Evolutionary conservation across 1,140 invertebrate genomes (phyloP), one percentile per base, ranked within the genome.

Genomic region (Antheraea pernyi): DNA sequence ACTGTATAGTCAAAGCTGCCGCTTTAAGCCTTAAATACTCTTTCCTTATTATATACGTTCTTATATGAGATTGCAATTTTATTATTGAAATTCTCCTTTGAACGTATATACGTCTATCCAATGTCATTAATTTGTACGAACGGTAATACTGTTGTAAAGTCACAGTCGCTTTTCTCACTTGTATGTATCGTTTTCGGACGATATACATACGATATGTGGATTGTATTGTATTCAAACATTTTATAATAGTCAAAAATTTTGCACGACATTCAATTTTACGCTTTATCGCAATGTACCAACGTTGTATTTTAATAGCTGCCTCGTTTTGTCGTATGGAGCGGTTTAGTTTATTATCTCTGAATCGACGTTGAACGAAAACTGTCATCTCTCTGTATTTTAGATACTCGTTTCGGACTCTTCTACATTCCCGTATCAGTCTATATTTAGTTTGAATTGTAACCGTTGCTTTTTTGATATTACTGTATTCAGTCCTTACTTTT

Each of bases 231-330:
- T 81, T 72, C 16, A 75, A 59, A 60, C 74, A 82, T 48, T 65
- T 69, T 80, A 72, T 91, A 3, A 87, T 37, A 22, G 65, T 70
- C 22, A 86, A 19, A 76, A 85, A 94, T n/a, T 81, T 18, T 16
- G 66, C 37, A 46, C 86, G 82, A 68, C 84, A 84, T 84, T 79
- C 80, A 82, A 67, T 76, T 5, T 73, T 78, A n/a, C 59, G 83
- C 73, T 19, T 72, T 37, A 77, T 66, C 63, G 91, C 90, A 79
- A 84, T 86, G 81, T 91, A 94, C 73, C 88, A 86, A 3, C 37
- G 75, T 72, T 94, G 93, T 68, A 94, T 92, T 68, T 83, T 91
- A 19, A 79, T 73, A 6, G 86, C 86, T 0, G 90, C 86, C 65
- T 69, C 66, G 30, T 70, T 74, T 19, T 71, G 72, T 46, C 71